Percentiles rank a stretch among this genome's conserved stretches.
Conservation (phyloP, 2,797 vertebrate genomes). For the Danio aesculapii region DNA sequence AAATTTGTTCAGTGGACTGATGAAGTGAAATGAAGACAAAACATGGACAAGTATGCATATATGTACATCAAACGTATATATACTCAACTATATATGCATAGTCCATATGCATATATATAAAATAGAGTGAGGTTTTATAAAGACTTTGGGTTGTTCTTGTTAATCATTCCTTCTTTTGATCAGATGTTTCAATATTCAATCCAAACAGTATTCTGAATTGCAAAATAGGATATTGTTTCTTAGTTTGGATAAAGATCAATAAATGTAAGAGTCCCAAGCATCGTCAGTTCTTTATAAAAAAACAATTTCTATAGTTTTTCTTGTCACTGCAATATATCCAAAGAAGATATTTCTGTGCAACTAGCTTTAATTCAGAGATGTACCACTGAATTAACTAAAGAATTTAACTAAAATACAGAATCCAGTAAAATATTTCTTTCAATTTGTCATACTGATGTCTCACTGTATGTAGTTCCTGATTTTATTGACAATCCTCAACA, state of each 20-base stretch:
- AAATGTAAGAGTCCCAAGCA: constrained; percentile 67
- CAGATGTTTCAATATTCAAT: constrained; percentile 59
- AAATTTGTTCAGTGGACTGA: constrained; percentile 55
- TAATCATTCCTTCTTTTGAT: constrained; percentile 44
- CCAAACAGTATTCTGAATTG: constrained; percentile 30
- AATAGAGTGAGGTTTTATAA: constrained; percentile 85
- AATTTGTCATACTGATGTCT: background rate
- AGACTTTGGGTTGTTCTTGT: constrained; percentile 68
- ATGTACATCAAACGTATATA: constrained; percentile 68
- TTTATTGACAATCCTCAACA: constrained; percentile 27
- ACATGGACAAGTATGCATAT: constrained; percentile 74
- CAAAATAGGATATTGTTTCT: constrained; percentile 37
- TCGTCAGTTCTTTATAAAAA: constrained; percentile 81
- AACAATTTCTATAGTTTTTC: constrained; percentile 73
- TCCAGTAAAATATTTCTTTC: background rate
- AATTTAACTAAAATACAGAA: background rate
- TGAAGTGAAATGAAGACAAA: constrained; percentile 68
- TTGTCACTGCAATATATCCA: constrained; percentile 74
- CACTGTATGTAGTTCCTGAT: background rate
- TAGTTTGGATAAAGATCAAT: constrained; percentile 53
- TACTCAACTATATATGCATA: constrained; percentile 80
- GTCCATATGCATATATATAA: constrained; percentile 79
- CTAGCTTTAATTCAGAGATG: constrained; percentile 60
- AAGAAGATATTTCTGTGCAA: constrained; percentile 73
- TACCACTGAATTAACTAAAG: background rate